Evolutionary conservation across 2,888 invertebrate genomes (phyloP), one percentile per base, ranked within the genome.

Genomic region (Campoletis raptor): DNA sequence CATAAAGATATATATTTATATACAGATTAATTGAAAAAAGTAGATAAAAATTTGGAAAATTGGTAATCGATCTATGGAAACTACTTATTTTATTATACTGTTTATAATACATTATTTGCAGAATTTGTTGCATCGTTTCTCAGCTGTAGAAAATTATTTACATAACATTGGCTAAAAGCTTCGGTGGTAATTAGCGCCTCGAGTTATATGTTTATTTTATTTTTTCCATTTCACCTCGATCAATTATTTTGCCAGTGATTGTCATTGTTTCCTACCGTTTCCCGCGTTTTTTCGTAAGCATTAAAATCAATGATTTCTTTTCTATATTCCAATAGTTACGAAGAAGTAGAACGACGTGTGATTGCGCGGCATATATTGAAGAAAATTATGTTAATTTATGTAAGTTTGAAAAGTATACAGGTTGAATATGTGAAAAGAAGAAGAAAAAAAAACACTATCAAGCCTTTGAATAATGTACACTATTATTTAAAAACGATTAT

Each of bases 31-130:
- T 57, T 24, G 48, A 64, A 30, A 72, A 6, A 73, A 15, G 30
- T 21, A 70, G 48, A 80, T 18, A 15, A 61, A 61, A 61, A 30
- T 15, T 15, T 61, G 12, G 1, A 15, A 30, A 61, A 30, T 10
- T 30, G 6, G 7, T 30, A 5, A 64, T 30, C 72, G 37, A 15
- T 66, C 72, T 85, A 81, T 70, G 37, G 15, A 72, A 81, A 72
- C 81, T 85, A 85, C 81, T 0, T 72, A 67, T 77, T 30, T 67
- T 18, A 45, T 77, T n/a, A n/a, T 84, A 54, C 36, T 37, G 57
- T 73, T 24, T 15, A 21, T 21, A 54, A 54, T 54, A 30, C 30
- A 61, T 61, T 61, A 0, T 24, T 0, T 15, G 30, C 30, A 12
- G n/a, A 37, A 37, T 37, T 67, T 3, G n/a, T n/a, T 2, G 8